phyloP scores from a whole-genome alignment of 2,888 invertebrate species.

The Sminthurinus aureus region DNA sequence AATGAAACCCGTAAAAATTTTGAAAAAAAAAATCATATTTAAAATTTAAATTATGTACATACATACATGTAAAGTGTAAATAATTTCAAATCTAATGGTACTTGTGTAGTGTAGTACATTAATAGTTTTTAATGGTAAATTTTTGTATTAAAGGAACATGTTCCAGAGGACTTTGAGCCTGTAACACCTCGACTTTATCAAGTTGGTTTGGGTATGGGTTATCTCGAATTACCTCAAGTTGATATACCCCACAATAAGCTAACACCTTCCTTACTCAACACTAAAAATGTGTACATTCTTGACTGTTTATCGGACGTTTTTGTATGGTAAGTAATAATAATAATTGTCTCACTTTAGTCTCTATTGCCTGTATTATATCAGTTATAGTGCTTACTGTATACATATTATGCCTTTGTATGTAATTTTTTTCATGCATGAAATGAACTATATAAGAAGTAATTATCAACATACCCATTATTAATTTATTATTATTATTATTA shows the following conservation, averaged over 20 bases:
- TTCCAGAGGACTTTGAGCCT: constrained; percentile 72
- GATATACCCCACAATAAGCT: constrained; percentile 79
- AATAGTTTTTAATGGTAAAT: no score
- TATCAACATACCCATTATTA: background rate
- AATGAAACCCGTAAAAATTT: no score
- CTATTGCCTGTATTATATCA: background rate
- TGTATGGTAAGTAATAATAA: constrained; percentile 76
- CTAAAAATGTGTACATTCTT: constrained; percentile 93
- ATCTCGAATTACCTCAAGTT: constrained; percentile 95
- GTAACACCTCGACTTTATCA: constrained; percentile 83
- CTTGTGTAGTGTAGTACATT: no score
- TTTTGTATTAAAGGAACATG: constrained; percentile 75
- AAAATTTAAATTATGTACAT: no score
- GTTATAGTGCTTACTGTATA: background rate
- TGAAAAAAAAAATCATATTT: no score
- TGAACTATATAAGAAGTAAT: background rate
- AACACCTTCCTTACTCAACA: constrained; percentile 79
- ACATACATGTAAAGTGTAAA: no score
- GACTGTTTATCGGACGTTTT: constrained; percentile 94
- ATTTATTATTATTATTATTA: background rate
- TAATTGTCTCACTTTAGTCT: no score
- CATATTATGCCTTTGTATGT: no score
- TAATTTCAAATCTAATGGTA: no score
- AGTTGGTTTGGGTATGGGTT: constrained; percentile 98
- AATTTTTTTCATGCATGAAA: background rate